These are phyloP conservation scores for Gymnothorax javanicus DNA, from an alignment of 2,797 vertebrate genomes.

Conservation along the genomic window DNA sequence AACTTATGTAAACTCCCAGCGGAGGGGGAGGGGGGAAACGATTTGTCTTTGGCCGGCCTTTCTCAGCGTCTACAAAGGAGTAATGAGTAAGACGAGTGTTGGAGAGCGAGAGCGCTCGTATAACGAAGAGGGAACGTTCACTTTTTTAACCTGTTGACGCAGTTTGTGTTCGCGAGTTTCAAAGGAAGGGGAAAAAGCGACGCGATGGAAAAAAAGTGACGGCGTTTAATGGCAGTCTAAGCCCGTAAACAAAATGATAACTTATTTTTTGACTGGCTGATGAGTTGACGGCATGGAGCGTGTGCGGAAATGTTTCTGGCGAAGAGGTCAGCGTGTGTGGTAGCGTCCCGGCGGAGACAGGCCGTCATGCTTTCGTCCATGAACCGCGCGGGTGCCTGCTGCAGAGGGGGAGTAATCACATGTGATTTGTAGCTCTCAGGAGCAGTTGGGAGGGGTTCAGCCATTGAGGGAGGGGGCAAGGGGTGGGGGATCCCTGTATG, in stretches of 20 bases:
- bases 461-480: not conserved
- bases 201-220: not conserved
- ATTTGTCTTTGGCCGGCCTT: constrained; percentile 9
- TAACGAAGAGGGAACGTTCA: not conserved
- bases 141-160: constrained; percentile 6
- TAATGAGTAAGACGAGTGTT: constrained; percentile 25
- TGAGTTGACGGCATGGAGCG: not conserved
- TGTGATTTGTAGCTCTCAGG: constrained; percentile 40
- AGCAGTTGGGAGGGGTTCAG: not conserved
- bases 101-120: not conserved
- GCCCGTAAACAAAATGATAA: constrained; percentile 14
- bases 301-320: not conserved
- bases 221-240: not conserved
- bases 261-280: constrained; percentile 19
- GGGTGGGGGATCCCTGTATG: not conserved
- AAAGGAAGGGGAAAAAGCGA: not conserved
- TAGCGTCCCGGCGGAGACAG: constrained; percentile 26
- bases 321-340: constrained; percentile 41
- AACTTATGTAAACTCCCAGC: constrained; percentile 20
- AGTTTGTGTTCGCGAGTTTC: not conserved
- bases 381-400: constrained; percentile 35
- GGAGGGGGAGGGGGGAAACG: not conserved
- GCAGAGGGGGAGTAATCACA: constrained; percentile 35
- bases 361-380: constrained; percentile 15
- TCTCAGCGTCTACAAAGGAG: constrained; percentile 18